A percentile compares a stretch with the other conserved stretches of the same genome.
Conservation (phyloP, 2,888 invertebrate genomes). For the Ephialtes manifestator region DNA sequence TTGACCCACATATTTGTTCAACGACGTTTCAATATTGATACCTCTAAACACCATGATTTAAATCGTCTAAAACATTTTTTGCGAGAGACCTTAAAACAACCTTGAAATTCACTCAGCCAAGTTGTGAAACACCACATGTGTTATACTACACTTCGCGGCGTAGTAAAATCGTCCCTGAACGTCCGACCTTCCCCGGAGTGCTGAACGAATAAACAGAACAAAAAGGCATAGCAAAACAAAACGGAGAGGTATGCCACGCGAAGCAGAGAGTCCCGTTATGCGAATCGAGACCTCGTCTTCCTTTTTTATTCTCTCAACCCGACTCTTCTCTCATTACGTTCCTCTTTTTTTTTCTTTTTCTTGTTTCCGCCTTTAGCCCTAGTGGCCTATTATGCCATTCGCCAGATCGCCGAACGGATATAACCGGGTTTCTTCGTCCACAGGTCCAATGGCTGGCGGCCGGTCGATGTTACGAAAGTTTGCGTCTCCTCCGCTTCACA, state of each 20-base stretch:
- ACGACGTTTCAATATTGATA: no score
- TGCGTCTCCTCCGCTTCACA: slow-evolving; percentile 33
- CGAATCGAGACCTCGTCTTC: slow-evolving; percentile 53
- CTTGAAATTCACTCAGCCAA: no score
- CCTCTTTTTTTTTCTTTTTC: slow-evolving; percentile 13
- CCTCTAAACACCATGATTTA: no score
- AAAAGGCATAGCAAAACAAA: slow-evolving; percentile 55
- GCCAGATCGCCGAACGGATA: slow-evolving; percentile 48
- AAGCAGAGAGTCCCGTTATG: slow-evolving; percentile 57
- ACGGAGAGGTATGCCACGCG: slow-evolving; percentile 34
- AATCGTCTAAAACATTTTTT: no score
- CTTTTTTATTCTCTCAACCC: slow-evolving; percentile 40
- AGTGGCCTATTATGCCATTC: slow-evolving; percentile 36
- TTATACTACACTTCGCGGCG: slow-evolving; percentile 12
- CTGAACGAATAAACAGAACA: slow-evolving; percentile 56
- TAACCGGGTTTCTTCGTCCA: slow-evolving; percentile 28
- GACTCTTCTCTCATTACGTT: slow-evolving; percentile 53
- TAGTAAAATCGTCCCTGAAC: slow-evolving; percentile 62
- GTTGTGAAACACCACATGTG: no score
- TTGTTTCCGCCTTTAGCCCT: slow-evolving; percentile 28
- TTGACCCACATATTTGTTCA: no score
- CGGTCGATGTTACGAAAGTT: slow-evolving; percentile 47
- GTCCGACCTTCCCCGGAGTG: slow-evolving; percentile 46
- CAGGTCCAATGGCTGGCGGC: background rate
- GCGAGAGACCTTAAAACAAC: no score